Conservation (phyloP, 2,888 invertebrate species). For the Rugalucina vietnamica region DNA sequence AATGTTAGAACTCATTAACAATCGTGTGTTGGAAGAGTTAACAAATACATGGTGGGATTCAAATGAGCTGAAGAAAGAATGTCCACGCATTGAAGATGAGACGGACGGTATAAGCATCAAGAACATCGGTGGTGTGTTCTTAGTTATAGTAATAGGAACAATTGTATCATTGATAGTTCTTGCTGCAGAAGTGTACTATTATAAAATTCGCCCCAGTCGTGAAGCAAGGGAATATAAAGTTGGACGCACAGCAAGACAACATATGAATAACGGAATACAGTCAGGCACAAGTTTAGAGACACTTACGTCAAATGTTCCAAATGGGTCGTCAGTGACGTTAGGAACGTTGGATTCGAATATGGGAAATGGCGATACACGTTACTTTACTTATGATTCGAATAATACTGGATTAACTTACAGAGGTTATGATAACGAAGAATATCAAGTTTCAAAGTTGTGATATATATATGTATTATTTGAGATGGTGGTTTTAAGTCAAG, state of each 20-base stretch:
- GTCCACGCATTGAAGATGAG: constrained; percentile 95
- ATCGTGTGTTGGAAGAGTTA: constrained; percentile 94
- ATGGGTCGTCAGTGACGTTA: neutral
- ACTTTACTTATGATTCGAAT: neutral
- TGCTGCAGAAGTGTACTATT: constrained; percentile 91
- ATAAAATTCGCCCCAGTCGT: constrained; percentile 65
- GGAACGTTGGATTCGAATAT: neutral
- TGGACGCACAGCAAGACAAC: neutral
- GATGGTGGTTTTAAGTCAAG: no score
- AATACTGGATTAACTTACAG: neutral
- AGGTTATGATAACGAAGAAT: neutral
- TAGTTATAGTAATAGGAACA: constrained; percentile 98
- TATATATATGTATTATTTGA: no score
- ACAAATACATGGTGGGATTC: constrained; percentile 99
- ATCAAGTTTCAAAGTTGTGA: neutral
- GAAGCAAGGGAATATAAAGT: constrained; percentile 56
- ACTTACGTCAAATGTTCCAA: neutral
- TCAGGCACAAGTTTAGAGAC: neutral
- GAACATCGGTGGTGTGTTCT: constrained; percentile 98
- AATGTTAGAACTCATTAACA: constrained; percentile 96
- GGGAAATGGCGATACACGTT: neutral
- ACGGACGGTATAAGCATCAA: constrained; percentile 98
- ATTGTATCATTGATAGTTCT: constrained; percentile 95
- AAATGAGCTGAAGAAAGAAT: constrained; percentile 88
- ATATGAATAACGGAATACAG: neutral